Percentiles rank a stretch among this genome's conserved stretches.
phyloP scores from a whole-genome alignment of 1,140 invertebrate genomes.

The Drosophila lacertosa region DNA sequence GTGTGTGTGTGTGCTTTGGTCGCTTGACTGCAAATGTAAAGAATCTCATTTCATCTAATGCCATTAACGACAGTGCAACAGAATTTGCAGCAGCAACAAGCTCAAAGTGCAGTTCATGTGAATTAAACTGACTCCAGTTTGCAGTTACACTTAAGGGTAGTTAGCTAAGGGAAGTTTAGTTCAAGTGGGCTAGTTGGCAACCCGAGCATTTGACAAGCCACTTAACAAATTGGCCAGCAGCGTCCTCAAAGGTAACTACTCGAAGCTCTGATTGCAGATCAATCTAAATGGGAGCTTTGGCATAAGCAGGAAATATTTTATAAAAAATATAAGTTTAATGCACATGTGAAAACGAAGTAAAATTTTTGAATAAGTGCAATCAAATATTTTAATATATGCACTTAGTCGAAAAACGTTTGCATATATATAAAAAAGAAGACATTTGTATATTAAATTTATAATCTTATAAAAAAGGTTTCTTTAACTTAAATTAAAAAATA shows the following conservation, averaged over 20 bases:
- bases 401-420: too few species aligned
- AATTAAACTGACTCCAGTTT: constrained; percentile 9
- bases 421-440: too few species aligned
- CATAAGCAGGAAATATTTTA: background rate
- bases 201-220: constrained; percentile 25
- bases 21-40: constrained; percentile 24
- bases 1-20: constrained; percentile 8
- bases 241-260: constrained; percentile 13
- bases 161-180: background rate
- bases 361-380: too few species aligned
- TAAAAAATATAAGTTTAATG: background rate
- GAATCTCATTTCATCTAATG: constrained; percentile 60
- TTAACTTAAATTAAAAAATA: too few species aligned
- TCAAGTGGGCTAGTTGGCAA: constrained; percentile 19
- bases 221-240: constrained; percentile 33
- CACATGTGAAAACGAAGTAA: too few species aligned
- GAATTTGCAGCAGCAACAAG: background rate
- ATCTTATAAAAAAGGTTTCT: too few species aligned
- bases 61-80: constrained; percentile 43
- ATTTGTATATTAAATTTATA: too few species aligned
- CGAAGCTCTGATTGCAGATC: constrained; percentile 9
- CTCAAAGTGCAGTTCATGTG: constrained; percentile 24
- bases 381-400: too few species aligned
- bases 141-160: background rate
- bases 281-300: constrained; percentile 8